Base-by-base conservation (phyloP, 2,888 invertebrate species). In the Idaea dimidiata region DNA sequence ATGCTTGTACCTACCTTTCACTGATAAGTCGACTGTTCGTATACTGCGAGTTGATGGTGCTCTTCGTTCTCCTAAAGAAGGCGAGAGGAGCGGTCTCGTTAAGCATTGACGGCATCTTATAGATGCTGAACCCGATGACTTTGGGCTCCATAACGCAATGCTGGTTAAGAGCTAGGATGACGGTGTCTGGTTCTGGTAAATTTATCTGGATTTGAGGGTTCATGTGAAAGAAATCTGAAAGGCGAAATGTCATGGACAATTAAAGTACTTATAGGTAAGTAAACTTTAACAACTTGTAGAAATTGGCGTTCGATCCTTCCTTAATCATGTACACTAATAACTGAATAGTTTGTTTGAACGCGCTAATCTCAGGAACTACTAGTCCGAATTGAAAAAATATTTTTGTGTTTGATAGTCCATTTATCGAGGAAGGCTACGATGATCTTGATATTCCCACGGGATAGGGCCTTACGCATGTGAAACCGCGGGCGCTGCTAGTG, bases 61-160 rank as follows among this genome's bases (percentile, higher is more conserved):
- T 97, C 78, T 97, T 97, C 77, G 96, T 96, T 78, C 95, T 96
- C 83, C 96, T 97, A 83, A 97, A 97, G 83, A 97, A 97, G 24
- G 94, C 91, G 72, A 96, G 96, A 65, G 96, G 95, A 61, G 97
- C 95, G 14, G 95, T 96, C 84, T 97, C 97, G 4, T 94, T 94
- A 6, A 88, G 94, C 69, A 94, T 94, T 79, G 95, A 95, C 67
- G 95, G 94, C 74, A 96, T 85, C 57, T 95, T 94, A 83, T 97
- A 98, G 60, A 97, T 95, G 61, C 97, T 97, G 82, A 98, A 98
- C 33, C 98, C 98, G 70, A 98, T 97, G 6, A 97, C 97, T 93
- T 97, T 97, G 14, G 98, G 97, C 83, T 98, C 98, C 94, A 97
- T 96, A 60, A 97, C 96, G 68, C 97, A 96, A 84, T 98, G 97